Conservation (phyloP, 1,140 invertebrate genomes). For the Oryctes rhinoceros region DNA sequence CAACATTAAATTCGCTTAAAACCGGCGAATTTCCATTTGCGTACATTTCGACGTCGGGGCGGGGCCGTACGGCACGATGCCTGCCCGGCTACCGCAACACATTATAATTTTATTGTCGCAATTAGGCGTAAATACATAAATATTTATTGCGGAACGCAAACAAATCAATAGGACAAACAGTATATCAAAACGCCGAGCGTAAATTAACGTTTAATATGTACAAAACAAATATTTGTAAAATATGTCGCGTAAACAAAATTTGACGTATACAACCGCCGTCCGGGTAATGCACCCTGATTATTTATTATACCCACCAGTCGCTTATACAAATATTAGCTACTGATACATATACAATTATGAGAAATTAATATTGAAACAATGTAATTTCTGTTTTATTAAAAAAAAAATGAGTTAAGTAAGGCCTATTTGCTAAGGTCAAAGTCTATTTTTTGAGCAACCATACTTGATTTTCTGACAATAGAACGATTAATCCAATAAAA, state of each 20-base stretch:
- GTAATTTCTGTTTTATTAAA: too few relatives aligned
- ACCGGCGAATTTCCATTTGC: not conserved
- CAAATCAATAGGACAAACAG: not conserved
- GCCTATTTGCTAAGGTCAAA: too few relatives aligned
- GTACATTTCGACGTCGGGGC: not conserved
- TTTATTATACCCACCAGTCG: too few relatives aligned
- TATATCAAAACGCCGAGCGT: slow-evolving; percentile 10
- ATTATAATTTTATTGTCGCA: slow-evolving; percentile 17
- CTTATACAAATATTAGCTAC: too few relatives aligned
- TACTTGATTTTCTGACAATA: too few relatives aligned
- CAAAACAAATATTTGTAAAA: slow-evolving; percentile 27
- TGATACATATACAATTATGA: too few relatives aligned
- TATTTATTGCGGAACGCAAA: slow-evolving; percentile 2
- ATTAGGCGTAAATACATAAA: not conserved
- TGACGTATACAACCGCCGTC: not conserved
- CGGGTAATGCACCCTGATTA: not conserved
- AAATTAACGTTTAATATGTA: slow-evolving; percentile 26
- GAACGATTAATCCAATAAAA: too few relatives aligned
- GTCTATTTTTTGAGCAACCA: too few relatives aligned
- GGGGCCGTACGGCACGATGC: not conserved
- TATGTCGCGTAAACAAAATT: slow-evolving; percentile 7
- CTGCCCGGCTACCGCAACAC: not conserved
- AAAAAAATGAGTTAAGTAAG: too few relatives aligned
- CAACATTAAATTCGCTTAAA: not conserved
- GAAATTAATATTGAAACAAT: too few relatives aligned